These are phyloP conservation scores for Thera britannica DNA, from an alignment of 2,888 invertebrate species.

Conservation along the genomic window DNA sequence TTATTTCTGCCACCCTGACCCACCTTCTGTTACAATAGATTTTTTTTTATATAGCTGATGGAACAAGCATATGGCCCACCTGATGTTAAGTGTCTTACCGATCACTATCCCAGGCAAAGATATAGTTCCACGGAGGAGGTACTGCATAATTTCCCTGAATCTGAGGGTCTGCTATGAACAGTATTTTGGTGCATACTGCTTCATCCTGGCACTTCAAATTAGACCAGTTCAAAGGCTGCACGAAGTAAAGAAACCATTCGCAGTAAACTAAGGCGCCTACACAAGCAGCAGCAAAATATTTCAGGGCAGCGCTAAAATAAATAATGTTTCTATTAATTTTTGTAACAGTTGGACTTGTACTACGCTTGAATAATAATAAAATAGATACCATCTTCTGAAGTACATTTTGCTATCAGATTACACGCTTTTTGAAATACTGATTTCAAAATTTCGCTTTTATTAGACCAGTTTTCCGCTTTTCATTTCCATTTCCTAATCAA, in stretches of 20 bases:
- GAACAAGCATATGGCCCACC: no score
- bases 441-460: no score
- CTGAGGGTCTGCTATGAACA: constrained; percentile 96
- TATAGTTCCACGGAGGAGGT: constrained; percentile 86
- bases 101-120: constrained; percentile 95
- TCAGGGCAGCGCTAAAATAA: constrained; percentile 59
- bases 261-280: constrained; percentile 74
- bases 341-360: not conserved
- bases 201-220: constrained; percentile 72
- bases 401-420: constrained; percentile 44
- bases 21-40: no score
- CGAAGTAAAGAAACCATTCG: constrained; percentile 83
- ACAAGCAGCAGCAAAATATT: constrained; percentile 61
- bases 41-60: no score
- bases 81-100: constrained; percentile 81
- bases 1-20: no score
- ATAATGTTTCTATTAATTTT: not conserved
- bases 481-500: no score
- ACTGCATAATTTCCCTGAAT: constrained; percentile 93
- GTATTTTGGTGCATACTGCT: constrained; percentile 85
- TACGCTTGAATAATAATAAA: not conserved
- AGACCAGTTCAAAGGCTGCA: constrained; percentile 72
- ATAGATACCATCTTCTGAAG: constrained; percentile 58
- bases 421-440: not conserved
- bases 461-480: no score